Evolutionary conservation across 2,113 vertebrate genomes (phyloP), one percentile per base, ranked within the genome.

Genomic region (Bagarius yarrelli): DNA sequence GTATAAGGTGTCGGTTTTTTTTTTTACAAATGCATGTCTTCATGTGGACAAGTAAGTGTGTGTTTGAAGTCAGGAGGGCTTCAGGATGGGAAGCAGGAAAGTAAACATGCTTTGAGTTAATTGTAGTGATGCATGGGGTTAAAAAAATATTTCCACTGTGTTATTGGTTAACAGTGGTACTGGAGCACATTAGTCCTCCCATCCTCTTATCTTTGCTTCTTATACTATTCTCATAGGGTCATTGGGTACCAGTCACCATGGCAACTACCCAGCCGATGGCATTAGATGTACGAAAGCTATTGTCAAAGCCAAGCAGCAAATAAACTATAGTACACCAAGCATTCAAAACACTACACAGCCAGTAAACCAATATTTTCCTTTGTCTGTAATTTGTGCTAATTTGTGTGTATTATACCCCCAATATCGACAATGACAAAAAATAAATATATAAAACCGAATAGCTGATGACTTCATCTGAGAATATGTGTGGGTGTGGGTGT

Each of bases 211-310:
- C 47, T 23, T 23, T 64, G 36, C 30, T 50, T 13, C 47, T 78
- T 79, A 59, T 52, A 63, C 47, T 60, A 44, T 32, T 36, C 32
- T 53, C 52, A 59, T 16, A 44, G 69, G 61, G 69, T 83, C 63
- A 74, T 79, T 64, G 52, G 57, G 64, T 64, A 64, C 52, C 32
- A 14, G 72, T 86, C 69, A 80, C 85, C 80, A 86, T 80, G 52
- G 83, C 74, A 86, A 86, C 85, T 81, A n/a, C 21, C 32, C 30
- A 53, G 80, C 36, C 66, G 40, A 40, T 81, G 61, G 59, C 34
- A 34, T 50, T 40, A 47, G 3, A 57, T 78, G 57, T 44, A 19
- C 76, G 69, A 44, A 67, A 67, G 64, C 66, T 25, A 44, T 15
- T 69, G 23, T 69, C 40, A 44, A 69, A 47, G 13, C 5, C 5